phyloP scores from a whole-genome alignment of 35 echinoderm and acorn worm genomes.

The Hemicentrotus pulcherrimus region DNA sequence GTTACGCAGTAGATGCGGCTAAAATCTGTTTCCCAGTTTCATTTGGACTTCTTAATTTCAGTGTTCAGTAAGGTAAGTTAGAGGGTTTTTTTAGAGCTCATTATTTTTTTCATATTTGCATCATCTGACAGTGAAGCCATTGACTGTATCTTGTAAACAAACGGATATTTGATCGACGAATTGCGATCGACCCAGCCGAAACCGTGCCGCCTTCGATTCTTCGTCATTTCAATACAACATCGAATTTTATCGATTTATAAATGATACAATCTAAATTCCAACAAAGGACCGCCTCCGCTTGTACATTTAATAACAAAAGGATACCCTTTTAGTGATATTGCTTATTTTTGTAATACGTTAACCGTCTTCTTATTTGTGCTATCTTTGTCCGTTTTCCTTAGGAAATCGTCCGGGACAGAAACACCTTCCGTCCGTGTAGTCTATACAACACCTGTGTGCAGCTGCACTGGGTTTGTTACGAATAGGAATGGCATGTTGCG shows the following conservation, averaged over 20 bases:
- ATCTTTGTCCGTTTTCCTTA: not conserved
- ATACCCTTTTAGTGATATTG: not conserved
- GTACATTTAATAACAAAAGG: not conserved
- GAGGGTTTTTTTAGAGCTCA: not conserved
- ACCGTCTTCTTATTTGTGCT: not conserved
- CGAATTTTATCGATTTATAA: not conserved
- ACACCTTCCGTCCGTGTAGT: not conserved
- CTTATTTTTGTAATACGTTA: not conserved
- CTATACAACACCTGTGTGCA: not conserved
- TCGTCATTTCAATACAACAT: not conserved
- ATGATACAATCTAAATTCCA: not conserved
- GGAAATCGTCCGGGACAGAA: not conserved
- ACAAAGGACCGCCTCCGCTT: slow-evolving; percentile 8
- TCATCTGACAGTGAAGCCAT: not conserved
- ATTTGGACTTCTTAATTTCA: not conserved
- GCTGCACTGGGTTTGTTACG: not conserved
- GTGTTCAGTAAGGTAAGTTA: not conserved
- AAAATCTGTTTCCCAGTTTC: not conserved
- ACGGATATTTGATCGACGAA: not conserved
- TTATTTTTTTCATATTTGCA: not conserved
- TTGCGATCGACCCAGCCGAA: not conserved
- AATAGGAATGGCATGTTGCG: slow-evolving; percentile 36
- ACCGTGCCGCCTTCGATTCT: not conserved
- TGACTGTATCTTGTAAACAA: not conserved
- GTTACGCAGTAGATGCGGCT: too few species aligned